phyloP scores from a whole-genome alignment of 1,140 invertebrate genomes.

The Danaus plexippus region DNA sequence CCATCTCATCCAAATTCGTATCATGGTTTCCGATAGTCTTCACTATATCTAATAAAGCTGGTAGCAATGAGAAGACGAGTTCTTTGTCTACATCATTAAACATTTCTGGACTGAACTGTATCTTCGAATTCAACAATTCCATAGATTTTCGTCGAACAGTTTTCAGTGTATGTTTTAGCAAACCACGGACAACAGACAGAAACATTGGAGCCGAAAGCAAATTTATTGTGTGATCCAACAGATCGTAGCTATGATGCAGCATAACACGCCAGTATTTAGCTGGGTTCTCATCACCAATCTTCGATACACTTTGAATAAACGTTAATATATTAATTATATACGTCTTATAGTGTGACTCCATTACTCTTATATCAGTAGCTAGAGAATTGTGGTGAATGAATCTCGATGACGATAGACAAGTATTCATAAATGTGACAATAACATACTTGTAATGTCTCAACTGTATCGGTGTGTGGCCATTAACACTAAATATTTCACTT shows the following conservation, averaged over 20 bases:
- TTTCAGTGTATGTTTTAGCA: conserved; percentile 79
- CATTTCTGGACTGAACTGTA: conserved; percentile 79
- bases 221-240: conserved; percentile 83
- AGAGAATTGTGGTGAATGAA: conserved; percentile 78
- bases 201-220: conserved; percentile 85
- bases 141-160: conserved; percentile 84
- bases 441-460: conserved; percentile 87
- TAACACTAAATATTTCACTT: conserved; percentile 78
- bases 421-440: conserved; percentile 79
- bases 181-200: conserved; percentile 79
- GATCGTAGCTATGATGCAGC: conserved; percentile 82
- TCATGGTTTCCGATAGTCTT: conserved; percentile 69
- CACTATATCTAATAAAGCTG: conserved; percentile 76
- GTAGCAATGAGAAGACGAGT: conserved; percentile 73
- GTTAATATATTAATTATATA: conserved; percentile 79
- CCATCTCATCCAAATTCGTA: conserved; percentile 48
- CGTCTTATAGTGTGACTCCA: conserved; percentile 76
- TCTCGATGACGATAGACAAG: conserved; percentile 75
- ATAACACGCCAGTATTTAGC: conserved; percentile 87
- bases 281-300: conserved; percentile 74
- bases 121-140: conserved; percentile 86
- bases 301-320: conserved; percentile 77
- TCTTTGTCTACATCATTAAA: conserved; percentile 66
- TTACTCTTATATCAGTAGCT: conserved; percentile 60
- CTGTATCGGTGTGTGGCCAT: conserved; percentile 78